Base-by-base conservation (phyloP, 37 sponge, comb jelly and placozoan genomes). In the Hormiphora californensis region DNA sequence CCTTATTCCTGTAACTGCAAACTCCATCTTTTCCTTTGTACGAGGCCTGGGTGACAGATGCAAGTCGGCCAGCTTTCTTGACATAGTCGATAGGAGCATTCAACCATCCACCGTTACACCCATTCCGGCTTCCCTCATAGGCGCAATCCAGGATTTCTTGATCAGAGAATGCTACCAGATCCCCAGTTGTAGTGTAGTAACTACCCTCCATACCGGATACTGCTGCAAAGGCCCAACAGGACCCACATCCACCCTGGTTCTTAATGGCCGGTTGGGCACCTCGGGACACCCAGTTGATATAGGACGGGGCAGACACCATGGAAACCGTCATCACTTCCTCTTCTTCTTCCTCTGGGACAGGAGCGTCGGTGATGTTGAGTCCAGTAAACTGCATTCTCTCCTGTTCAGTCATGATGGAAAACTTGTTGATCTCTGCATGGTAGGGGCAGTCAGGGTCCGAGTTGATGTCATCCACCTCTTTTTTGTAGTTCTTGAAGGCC, bases 401-500 rank as follows among this genome's bases (percentile, higher is more conserved):
- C 9, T n/a, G 17, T 3, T 73, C 81, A 2, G 81, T 73, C 46
- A 73, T 8, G 46, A 41, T 73, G 9, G 39, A 36, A 17, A 73
- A 73, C 81, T 28, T 73, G 46, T 73, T 73, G 19, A 73, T 28
- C 3, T 27, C 81, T 11, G 81, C 81, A 3, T 1, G 17, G 35
- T 25, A 73, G 21, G 81, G 81, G 3, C 40, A 0, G 44, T 28
- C 43, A 3, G 9, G 28, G 22, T 73, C 81, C n/a, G 2, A 0
- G 81, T 73, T 73, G 35, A 73, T 73, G 15, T 15, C 21, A 19
- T 73, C 81, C 0, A 73, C 44, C 23, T 73, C 46, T n/a, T 21
- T 15, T 41, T 73, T 73, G 81, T 25, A 73, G 30, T 73, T 9
- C 46, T 40, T 73, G 81, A 73, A 73, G 41, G 35, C 9, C 25